Evolutionary conservation across 2,888 invertebrate species (phyloP).

Genomic region (Cheilosia variabilis): DNA sequence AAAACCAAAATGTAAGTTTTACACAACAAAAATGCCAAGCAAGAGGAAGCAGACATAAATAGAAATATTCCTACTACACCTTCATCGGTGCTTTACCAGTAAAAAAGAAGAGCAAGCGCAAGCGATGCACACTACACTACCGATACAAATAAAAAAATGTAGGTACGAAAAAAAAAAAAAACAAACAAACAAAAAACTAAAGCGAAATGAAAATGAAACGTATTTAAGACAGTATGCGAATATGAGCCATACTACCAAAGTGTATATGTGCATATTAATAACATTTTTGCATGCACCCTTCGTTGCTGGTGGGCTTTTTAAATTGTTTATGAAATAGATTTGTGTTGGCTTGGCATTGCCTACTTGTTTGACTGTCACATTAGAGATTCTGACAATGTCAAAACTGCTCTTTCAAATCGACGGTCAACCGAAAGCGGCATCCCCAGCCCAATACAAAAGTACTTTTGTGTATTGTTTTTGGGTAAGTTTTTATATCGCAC

Average conservation of each 20-base stretch:
- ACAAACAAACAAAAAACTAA: constrained; percentile 15
- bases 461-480: background rate
- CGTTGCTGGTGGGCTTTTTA: constrained; percentile 2
- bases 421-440: background rate
- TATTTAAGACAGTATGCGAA: background rate
- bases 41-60: constrained; percentile 48
- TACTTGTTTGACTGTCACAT: background rate
- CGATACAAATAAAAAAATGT: constrained; percentile 4
- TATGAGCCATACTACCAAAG: constrained; percentile 29
- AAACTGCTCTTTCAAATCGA: background rate
- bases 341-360: background rate
- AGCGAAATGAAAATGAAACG: constrained; percentile 39
- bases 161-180: constrained; percentile 15
- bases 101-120: constrained; percentile 29
- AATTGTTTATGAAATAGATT: background rate
- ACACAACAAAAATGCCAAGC: constrained; percentile 32
- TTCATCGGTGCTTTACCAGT: constrained; percentile 52
- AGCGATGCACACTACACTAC: constrained; percentile 36
- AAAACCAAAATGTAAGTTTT: constrained; percentile 43
- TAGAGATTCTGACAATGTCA: background rate
- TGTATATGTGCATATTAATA: constrained; percentile 29
- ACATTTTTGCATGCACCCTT: constrained; percentile 27
- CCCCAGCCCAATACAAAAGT: background rate
- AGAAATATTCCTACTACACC: constrained; percentile 65
- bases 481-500: background rate